Conservation (phyloP, 1,140 invertebrate species). For the Leptinotarsa undecemlineata region DNA sequence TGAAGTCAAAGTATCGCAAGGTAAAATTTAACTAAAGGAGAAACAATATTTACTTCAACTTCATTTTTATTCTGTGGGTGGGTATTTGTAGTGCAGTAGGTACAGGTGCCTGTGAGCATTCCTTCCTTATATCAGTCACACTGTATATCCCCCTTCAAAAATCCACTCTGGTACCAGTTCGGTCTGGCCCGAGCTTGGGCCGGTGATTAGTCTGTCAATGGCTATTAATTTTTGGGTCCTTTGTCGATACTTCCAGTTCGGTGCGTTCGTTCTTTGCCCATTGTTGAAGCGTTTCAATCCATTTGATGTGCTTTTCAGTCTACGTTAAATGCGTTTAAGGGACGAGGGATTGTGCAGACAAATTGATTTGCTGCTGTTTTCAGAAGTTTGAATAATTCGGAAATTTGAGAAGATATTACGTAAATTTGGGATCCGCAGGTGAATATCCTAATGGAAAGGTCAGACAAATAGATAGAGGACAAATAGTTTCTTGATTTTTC, state of each 20-base stretch:
- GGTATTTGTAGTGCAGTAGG: too few relatives aligned
- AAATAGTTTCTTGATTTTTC: too few relatives aligned
- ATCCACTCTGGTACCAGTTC: background rate
- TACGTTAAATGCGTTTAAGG: background rate
- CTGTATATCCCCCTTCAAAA: too few relatives aligned
- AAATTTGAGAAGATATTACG: background rate
- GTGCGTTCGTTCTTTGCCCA: conserved; percentile 29
- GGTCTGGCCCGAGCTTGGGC: conserved; percentile 2
- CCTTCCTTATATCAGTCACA: too few relatives aligned
- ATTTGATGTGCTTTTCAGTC: conserved; percentile 35
- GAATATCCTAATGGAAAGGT: background rate
- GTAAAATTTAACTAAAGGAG: too few relatives aligned
- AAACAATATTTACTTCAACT: too few relatives aligned
- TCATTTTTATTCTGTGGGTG: too few relatives aligned
- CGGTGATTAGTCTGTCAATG: conserved; percentile 37
- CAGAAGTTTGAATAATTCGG: background rate
- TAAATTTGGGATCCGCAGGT: background rate
- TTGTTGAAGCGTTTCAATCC: conserved; percentile 27
- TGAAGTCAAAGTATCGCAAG: too few relatives aligned
- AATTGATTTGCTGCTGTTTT: conserved; percentile 6
- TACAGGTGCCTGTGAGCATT: too few relatives aligned
- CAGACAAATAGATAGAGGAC: too few relatives aligned
- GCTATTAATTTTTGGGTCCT: conserved; percentile 32
- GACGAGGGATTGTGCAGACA: background rate
- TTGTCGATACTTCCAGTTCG: conserved; percentile 28